Conservation (phyloP, 2,113 vertebrate genomes). For the Seriola aureovittata region DNA sequence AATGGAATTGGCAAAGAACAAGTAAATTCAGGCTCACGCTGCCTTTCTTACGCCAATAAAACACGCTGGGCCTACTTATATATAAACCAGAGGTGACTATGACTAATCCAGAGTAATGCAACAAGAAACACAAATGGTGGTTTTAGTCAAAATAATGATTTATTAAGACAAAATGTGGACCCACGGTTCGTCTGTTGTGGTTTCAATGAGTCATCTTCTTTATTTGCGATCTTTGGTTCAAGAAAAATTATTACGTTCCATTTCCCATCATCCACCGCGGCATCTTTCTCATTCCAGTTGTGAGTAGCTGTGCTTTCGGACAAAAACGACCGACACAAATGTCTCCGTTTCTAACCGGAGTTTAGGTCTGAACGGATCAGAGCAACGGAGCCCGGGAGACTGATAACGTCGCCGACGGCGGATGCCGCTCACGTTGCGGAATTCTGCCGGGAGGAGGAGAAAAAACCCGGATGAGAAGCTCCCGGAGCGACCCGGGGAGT, state of each 20-base stretch:
- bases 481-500: slow-evolving; percentile 33
- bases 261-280: slow-evolving; percentile 62
- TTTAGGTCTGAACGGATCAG: not conserved
- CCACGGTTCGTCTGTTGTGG: too few species aligned
- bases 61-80: too few species aligned
- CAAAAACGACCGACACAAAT: not conserved
- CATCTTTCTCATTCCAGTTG: slow-evolving; percentile 6
- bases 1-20: too few species aligned
- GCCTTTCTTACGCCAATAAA: too few species aligned
- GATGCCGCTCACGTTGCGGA: slow-evolving; percentile 52
- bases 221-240: not conserved
- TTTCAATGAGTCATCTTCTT: not conserved
- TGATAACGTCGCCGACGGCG: not conserved
- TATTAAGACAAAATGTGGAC: too few species aligned
- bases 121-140: too few species aligned
- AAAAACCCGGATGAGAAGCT: slow-evolving; percentile 59
- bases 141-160: too few species aligned
- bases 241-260: rapidly evolving
- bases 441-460: slow-evolving; percentile 42
- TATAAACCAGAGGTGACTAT: too few species aligned
- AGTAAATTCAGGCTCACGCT: too few species aligned
- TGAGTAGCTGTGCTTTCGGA: not conserved
- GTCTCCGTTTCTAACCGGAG: not conserved
- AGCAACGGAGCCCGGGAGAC: not conserved
- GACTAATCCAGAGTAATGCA: too few species aligned